Conservation (phyloP, 2,888 invertebrate species). For the Lasioglossum oenotherae region DNA sequence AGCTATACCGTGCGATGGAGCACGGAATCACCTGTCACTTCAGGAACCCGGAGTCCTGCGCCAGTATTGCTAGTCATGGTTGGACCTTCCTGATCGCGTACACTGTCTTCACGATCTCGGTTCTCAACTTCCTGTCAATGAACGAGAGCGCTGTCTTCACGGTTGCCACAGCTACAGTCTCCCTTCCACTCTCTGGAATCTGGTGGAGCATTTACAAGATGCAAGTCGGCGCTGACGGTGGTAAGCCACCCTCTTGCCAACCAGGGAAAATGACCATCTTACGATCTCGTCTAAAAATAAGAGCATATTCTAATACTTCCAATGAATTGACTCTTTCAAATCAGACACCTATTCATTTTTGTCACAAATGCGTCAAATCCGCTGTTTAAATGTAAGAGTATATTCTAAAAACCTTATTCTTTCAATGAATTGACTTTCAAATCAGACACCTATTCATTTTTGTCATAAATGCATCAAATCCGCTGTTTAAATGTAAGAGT, state of each 20-base stretch:
- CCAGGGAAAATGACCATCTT: no score
- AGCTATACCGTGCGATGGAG: constrained; percentile 76
- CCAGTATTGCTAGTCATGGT: constrained; percentile 81
- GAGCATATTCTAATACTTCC: no score
- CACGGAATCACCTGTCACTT: constrained; percentile 81
- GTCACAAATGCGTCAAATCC: no score
- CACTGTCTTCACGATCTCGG: constrained; percentile 84
- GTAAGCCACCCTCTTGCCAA: constrained; percentile 58
- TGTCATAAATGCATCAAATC: no score
- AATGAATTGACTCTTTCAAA: no score
- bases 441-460: no score
- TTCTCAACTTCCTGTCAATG: constrained; percentile 85
- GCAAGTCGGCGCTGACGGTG: constrained; percentile 81
- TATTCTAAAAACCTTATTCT: no score
- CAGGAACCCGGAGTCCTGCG: constrained; percentile 71
- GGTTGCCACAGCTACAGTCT: constrained; percentile 85
- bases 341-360: no score
- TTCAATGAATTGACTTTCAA: no score
- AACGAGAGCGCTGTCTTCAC: constrained; percentile 87
- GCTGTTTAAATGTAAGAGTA: no score
- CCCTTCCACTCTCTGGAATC: constrained; percentile 86
- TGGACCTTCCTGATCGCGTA: constrained; percentile 86
- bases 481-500: no score
- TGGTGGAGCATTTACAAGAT: constrained; percentile 87
- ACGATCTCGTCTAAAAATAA: no score